Percentiles rank a stretch among this genome's conserved stretches.
phyloP scores from a whole-genome alignment of 2,113 vertebrate species.

The Astur gentilis region DNA sequence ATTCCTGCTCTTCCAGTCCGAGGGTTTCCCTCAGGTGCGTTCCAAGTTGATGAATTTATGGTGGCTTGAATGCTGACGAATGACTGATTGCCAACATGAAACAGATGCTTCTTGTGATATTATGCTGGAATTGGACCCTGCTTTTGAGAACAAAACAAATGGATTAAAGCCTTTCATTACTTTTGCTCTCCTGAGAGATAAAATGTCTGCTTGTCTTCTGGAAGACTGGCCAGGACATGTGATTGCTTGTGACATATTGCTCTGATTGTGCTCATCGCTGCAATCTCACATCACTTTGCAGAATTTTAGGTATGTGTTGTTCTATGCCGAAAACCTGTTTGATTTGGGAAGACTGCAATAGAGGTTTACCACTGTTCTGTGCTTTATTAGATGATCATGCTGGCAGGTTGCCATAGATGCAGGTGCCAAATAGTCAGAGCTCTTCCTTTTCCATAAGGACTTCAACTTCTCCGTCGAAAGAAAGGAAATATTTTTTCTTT shows the following conservation, averaged over 20 bases:
- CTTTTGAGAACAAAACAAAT: background rate
- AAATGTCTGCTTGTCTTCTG: background rate
- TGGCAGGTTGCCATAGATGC: conserved; percentile 35
- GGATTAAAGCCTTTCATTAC: background rate
- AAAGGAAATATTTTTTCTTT: background rate
- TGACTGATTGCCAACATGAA: background rate
- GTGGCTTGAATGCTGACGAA: background rate
- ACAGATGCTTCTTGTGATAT: background rate
- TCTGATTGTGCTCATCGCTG: background rate
- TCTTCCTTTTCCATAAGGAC: background rate
- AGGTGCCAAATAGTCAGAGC: background rate
- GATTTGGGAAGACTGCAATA: background rate
- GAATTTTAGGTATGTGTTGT: background rate
- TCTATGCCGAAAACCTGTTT: conserved; percentile 16
- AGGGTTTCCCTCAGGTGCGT: background rate
- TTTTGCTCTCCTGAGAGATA: background rate
- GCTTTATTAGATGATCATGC: background rate
- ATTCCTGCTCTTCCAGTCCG: background rate
- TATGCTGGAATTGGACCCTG: background rate
- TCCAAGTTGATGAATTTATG: conserved; percentile 29
- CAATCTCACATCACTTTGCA: background rate
- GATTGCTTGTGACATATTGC: conserved; percentile 3
- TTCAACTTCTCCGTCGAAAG: background rate
- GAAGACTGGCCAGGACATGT: background rate
- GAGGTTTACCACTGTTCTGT: background rate